Base-by-base conservation (phyloP, 2,797 vertebrate genomes). In the Peromyscus aztecus region DNA sequence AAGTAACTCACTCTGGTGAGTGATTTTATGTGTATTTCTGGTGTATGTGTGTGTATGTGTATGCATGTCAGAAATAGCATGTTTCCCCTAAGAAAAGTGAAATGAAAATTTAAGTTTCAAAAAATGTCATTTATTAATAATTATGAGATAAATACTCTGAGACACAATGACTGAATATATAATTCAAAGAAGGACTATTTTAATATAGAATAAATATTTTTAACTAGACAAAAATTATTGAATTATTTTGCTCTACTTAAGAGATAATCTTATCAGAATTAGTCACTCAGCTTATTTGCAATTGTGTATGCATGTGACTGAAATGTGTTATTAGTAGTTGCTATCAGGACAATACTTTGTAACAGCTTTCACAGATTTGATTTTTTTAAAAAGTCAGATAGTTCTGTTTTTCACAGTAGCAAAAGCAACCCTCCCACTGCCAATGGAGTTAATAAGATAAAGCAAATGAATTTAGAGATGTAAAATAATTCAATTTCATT, bases 401-500 rank as follows among this genome's bases (percentile, higher is more conserved):
- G 49, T 85, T 85, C 69, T 86, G 8, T 43, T 85, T 81, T 84
- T 55, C 57, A 43, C 37, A 4, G 21, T 40, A 71, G 3, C 13
- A 89, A 55, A 37, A 81, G 23, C 13, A 16, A 34, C 37, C 17
- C n/a, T 89, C 65, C 31, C 89, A 67, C 75, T 75, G n/a, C 43
- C 85, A 96, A 29, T 78, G 73, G n/a, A 86, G 5, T 67, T 92
- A 95, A 93, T 29, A 91, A 90, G 49, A 90, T 75, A 92, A 85
- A 92, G 80, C 17, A 96, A 96, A 92, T 89, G 5, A 96, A 94
- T 97, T 96, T 93, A 96, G 40, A 97, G 37, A 80, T 91, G 55
- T 2, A 94, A 94, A 96, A 94, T 95, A 97, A 90, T 96, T 97
- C 65, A 85, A 84, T 94, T 96, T 95, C 76, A 86, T 92, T 93